Base-by-base conservation (phyloP, 1,140 invertebrate genomes). In the Eciton burchellii region DNA sequence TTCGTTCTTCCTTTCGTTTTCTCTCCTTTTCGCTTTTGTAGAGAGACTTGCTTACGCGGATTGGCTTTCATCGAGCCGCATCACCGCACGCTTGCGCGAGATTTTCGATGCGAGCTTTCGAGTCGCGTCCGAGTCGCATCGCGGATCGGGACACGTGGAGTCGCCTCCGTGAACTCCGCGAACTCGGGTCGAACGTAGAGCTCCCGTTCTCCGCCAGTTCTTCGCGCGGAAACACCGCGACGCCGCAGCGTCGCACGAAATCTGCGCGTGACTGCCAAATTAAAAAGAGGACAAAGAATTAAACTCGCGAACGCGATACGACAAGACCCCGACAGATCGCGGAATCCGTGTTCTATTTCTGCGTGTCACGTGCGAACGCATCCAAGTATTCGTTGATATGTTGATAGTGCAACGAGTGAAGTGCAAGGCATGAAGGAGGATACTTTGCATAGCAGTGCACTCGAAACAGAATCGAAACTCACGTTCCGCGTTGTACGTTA, bases 141-240 rank as follows among this genome's bases (percentile, higher is more conserved):
- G 88, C 84, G 56, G 74, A 71, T 57, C 62, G 82, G 81, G 86
- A 63, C 89, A 89, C 88, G 89, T 89, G 88, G 89, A 89, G 89
- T 89, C 73, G 82, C 73, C 49, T 65, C 24, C 70, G 56, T 68
- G 35, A 45, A 21, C n/a, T 54, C 74, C 70, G 56, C 73, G 35
- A 45, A 21, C n/a, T 54, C 74, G 72, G n/a, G 26, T 62, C 74
- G 41, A 62, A 65, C 70, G n/a, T n/a, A 82, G 70, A 76, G 26
- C 56, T 66, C 54, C 60, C 49, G 81, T 72, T 72, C 72, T 83
- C 16, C 82, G 71, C 43, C 21, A 29, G 5, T n/a, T 35, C 4
- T 16, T 5, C 2, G 4, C n/a, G 14, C 57, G 6, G n/a, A n/a
- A n/a, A n/a, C n/a, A n/a, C 5, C 59, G 16, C 43, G 41, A 76